These are phyloP conservation scores for Bicyclus anynana DNA, from an alignment of 1,140 invertebrate genomes.

Conservation along the genomic window DNA sequence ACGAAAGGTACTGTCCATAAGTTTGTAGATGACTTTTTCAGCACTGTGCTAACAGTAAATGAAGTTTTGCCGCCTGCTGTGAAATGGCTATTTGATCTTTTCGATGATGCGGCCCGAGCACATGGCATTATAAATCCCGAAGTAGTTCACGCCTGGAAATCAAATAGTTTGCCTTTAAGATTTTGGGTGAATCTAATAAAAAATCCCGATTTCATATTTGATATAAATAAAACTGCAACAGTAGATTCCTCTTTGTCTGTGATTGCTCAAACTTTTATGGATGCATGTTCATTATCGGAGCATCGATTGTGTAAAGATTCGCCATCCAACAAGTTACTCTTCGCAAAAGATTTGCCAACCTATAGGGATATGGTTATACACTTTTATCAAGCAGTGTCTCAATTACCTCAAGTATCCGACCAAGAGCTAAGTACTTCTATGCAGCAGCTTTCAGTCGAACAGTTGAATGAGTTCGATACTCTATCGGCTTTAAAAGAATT, in stretches of 20 bases:
- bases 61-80: conserved; percentile 93
- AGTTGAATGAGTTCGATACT: conserved; percentile 93
- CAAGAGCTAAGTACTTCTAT: conserved; percentile 95
- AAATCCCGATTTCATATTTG: conserved; percentile 98
- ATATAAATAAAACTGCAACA: conserved; percentile 94
- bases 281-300: conserved; percentile 93
- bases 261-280: conserved; percentile 98
- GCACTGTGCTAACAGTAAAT: conserved; percentile 92
- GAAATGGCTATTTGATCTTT: conserved; percentile 96
- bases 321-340: conserved; percentile 95
- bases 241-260: conserved; percentile 96
- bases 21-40: conserved; percentile 97
- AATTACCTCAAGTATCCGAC: conserved; percentile 91
- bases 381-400: conserved; percentile 91
- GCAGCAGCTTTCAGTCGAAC: conserved; percentile 92
- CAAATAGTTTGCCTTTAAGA: conserved; percentile 93
- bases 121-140: conserved; percentile 90
- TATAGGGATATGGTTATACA: conserved; percentile 92
- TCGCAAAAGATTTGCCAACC: conserved; percentile 95
- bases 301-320: conserved; percentile 95
- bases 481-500: conserved; percentile 94
- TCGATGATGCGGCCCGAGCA: conserved; percentile 92
- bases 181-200: conserved; percentile 99
- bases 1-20: conserved; percentile 98
- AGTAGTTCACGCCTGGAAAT: conserved; percentile 97